Evolutionary conservation across 2,797 vertebrate genomes (phyloP).

Genomic region (Myiotriccus ornatus): DNA sequence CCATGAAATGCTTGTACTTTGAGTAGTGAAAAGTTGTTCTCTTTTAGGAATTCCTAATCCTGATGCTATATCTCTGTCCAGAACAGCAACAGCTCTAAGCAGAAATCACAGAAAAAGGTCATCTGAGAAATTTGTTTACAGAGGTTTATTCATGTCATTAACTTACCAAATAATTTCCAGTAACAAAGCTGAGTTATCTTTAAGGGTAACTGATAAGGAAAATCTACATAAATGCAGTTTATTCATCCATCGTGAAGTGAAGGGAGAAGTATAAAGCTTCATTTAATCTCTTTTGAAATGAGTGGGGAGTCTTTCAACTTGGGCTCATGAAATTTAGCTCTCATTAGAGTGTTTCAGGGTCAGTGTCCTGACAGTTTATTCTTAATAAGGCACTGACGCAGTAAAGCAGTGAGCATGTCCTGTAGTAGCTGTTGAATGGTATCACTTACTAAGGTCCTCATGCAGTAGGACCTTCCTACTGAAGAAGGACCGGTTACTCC

Average conservation of each 20-base stretch:
- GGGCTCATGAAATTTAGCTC: not conserved
- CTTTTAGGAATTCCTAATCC: not conserved
- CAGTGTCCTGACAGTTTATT: not conserved
- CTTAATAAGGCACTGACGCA: not conserved
- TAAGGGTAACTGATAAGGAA: not conserved
- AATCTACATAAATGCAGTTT: not conserved
- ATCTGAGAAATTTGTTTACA: not conserved
- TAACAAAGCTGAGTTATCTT: not conserved
- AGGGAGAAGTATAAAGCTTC: not conserved
- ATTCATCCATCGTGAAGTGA: not conserved
- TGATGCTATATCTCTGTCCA: not conserved
- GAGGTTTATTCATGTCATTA: not conserved
- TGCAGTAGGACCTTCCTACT: not conserved
- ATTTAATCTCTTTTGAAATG: not conserved
- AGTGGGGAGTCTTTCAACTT: not conserved
- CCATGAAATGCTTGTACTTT: not conserved
- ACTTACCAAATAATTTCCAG: not conserved
- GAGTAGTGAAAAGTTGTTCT: not conserved
- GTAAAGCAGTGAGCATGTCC: not conserved
- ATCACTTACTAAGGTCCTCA: not conserved
- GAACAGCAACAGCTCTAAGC: not conserved
- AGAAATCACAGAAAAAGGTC: not conserved
- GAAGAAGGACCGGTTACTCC: not conserved
- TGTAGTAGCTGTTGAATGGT: not conserved
- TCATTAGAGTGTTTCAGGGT: not conserved